A percentile compares a stretch with the other conserved stretches of the same genome.
Conservation (phyloP, 2,888 invertebrate species). For the Brachypterus glaber region DNA sequence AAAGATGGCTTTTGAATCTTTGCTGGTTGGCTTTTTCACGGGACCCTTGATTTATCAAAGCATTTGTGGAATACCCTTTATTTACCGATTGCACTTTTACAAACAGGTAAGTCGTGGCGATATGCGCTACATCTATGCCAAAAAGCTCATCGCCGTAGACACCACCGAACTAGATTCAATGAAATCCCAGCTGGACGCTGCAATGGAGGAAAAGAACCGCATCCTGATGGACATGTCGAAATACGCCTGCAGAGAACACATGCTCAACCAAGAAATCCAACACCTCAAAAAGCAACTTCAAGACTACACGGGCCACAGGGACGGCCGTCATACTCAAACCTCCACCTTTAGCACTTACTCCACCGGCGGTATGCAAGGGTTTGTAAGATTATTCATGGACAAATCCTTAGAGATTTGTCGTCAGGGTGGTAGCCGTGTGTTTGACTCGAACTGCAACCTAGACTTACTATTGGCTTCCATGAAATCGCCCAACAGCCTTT, state of each 20-base stretch:
- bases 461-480: slow-evolving; percentile 66
- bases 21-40: no score
- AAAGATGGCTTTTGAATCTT: no score
- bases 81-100: no score
- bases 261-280: slow-evolving; percentile 38
- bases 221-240: slow-evolving; percentile 55
- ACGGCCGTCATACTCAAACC: neutral
- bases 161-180: slow-evolving; percentile 64
- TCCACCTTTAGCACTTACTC: neutral
- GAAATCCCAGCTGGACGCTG: slow-evolving; percentile 50
- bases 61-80: no score
- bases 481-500: slow-evolving; percentile 58
- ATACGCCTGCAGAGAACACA: slow-evolving; percentile 37
- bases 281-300: slow-evolving; percentile 23
- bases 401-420: slow-evolving; percentile 57
- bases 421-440: slow-evolving; percentile 72
- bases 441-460: slow-evolving; percentile 57
- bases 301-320: slow-evolving; percentile 16
- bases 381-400: slow-evolving; percentile 47
- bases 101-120: slow-evolving; percentile 24
- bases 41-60: no score
- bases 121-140: slow-evolving; percentile 59
- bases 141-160: slow-evolving; percentile 65
- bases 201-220: slow-evolving; percentile 48
- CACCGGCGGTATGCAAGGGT: slow-evolving; percentile 2